Evolutionary conservation across 2,113 vertebrate species (phyloP).

Genomic region (Corydoras maculifer): DNA sequence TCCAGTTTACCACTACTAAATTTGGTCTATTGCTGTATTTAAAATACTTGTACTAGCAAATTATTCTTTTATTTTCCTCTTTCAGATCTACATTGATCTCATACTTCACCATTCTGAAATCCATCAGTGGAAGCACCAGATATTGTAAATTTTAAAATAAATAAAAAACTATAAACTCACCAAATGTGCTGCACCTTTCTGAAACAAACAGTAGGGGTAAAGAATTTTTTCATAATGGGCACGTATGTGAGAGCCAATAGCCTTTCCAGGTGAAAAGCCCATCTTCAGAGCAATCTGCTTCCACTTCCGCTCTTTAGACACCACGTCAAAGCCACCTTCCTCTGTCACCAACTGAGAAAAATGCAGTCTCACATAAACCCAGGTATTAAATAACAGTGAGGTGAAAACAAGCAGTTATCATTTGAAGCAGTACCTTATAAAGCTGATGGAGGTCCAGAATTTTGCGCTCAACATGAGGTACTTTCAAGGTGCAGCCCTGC

Average conservation of each 20-base stretch:
- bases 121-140: too few species aligned
- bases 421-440: conserved; percentile 71
- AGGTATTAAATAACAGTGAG: background rate
- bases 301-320: conserved; percentile 95
- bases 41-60: too few species aligned
- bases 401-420: background rate
- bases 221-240: conserved; percentile 93
- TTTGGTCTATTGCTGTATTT: too few species aligned
- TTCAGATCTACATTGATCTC: too few species aligned
- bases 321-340: conserved; percentile 88
- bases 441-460: conserved; percentile 93
- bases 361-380: background rate
- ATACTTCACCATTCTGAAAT: too few species aligned
- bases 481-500: conserved; percentile 93
- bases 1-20: too few species aligned
- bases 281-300: conserved; percentile 90
- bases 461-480: conserved; percentile 93
- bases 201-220: conserved; percentile 91
- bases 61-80: too few species aligned
- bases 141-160: background rate
- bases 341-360: conserved; percentile 84
- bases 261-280: conserved; percentile 94
- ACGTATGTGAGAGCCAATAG: conserved; percentile 89
- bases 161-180: conserved; percentile 59
- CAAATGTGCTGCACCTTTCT: conserved; percentile 79